phyloP scores from a whole-genome alignment of 2,797 vertebrate species.

The Morus bassanus region DNA sequence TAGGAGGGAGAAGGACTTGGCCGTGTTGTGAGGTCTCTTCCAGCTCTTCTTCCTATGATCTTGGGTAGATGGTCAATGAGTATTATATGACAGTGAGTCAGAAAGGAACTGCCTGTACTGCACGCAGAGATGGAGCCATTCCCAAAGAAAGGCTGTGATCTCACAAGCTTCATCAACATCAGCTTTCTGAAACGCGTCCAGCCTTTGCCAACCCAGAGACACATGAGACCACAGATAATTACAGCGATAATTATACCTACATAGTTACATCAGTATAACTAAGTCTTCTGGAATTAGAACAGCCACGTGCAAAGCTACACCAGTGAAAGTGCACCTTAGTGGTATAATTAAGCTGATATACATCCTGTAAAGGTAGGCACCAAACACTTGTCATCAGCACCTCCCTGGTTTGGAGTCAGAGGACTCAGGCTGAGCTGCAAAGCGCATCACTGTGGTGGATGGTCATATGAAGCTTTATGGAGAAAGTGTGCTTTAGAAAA shows the following conservation, averaged over 20 bases:
- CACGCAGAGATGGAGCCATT: neutral
- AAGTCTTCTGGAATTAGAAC: neutral
- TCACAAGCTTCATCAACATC: slow-evolving; percentile 35
- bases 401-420: neutral
- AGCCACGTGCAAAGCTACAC: neutral
- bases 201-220: slow-evolving; percentile 16
- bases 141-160: slow-evolving; percentile 42
- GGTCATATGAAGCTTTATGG: neutral
- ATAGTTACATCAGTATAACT: slow-evolving; percentile 42
- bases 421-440: neutral
- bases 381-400: neutral
- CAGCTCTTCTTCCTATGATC: neutral
- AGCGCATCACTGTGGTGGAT: neutral
- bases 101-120: slow-evolving; percentile 19
- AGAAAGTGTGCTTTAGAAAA: neutral
- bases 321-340: slow-evolving; percentile 45
- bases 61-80: neutral
- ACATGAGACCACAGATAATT: slow-evolving; percentile 48
- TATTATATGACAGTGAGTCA: slow-evolving; percentile 7
- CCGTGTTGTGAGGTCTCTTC: neutral
- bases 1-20: neutral
- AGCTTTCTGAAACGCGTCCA: slow-evolving; percentile 44
- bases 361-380: slow-evolving; percentile 6
- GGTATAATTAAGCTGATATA: slow-evolving; percentile 44
- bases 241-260: slow-evolving; percentile 13